Evolutionary conservation across 2,113 vertebrate genomes (phyloP).

Genomic region (Stigmatopora argus): DNA sequence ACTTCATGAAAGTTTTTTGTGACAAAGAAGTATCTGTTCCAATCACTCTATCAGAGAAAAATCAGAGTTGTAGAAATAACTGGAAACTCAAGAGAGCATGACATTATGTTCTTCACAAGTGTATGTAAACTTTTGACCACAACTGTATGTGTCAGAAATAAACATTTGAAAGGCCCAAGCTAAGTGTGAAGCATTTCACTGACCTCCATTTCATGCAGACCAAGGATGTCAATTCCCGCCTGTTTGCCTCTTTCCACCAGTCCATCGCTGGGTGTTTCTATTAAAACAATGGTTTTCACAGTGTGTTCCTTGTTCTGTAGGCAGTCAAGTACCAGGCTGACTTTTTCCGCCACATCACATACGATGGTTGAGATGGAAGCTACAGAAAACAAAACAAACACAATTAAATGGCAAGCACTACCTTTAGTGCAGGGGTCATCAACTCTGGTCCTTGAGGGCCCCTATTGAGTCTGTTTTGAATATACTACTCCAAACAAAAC

Average conservation of each 20-base stretch:
- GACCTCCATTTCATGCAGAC: slow-evolving; percentile 80
- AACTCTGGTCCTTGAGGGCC: too few species aligned
- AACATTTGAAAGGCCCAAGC: neutral
- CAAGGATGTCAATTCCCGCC: slow-evolving; percentile 77
- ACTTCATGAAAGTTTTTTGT: too few species aligned
- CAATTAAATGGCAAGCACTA: neutral
- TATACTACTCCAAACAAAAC: too few species aligned
- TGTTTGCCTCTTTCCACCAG: slow-evolving; percentile 72
- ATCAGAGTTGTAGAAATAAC: too few species aligned
- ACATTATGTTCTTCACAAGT: too few species aligned
- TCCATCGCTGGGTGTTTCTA: slow-evolving; percentile 74
- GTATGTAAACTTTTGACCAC: too few species aligned
- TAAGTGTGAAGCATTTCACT: slow-evolving; percentile 7
- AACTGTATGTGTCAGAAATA: slow-evolving; percentile 3
- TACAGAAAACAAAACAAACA: slow-evolving; percentile 34
- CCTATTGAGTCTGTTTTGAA: too few species aligned
- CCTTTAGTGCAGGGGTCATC: neutral
- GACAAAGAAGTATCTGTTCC: too few species aligned
- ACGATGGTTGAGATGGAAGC: slow-evolving; percentile 80
- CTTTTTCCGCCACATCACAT: slow-evolving; percentile 82
- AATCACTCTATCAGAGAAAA: too few species aligned
- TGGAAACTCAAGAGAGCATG: too few species aligned
- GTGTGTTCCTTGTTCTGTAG: slow-evolving; percentile 67
- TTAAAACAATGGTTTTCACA: slow-evolving; percentile 77
- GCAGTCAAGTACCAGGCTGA: slow-evolving; percentile 70